These are phyloP conservation scores for Clavelina lepadiformis DNA, from an alignment of 23 tunicate genomes.

Conservation along the genomic window DNA sequence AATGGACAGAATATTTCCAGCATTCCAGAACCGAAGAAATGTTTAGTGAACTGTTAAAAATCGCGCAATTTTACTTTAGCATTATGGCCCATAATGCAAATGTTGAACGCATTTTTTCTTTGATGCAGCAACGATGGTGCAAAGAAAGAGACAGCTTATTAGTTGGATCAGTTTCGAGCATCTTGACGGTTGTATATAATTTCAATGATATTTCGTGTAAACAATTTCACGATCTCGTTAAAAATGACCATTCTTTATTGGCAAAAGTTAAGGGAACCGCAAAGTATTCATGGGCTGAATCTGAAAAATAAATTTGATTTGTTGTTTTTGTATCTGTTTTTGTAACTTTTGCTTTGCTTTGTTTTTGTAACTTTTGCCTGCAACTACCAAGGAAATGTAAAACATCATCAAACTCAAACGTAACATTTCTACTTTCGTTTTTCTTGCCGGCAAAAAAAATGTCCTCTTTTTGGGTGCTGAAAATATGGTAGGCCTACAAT, in stretches of 20 bases:
- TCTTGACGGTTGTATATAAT: conserved; percentile 35
- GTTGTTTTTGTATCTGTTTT: too few relatives aligned
- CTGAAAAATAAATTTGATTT: too few relatives aligned
- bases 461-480: too few relatives aligned
- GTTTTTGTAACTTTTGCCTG: too few relatives aligned
- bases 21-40: conserved; percentile 22
- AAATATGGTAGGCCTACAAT: too few relatives aligned
- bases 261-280: too few relatives aligned
- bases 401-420: too few relatives aligned
- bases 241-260: conserved; percentile 24
- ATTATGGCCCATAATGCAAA: conserved; percentile 39
- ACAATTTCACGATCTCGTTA: conserved; percentile 29
- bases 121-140: conserved; percentile 46
- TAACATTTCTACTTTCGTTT: too few relatives aligned
- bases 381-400: too few relatives aligned
- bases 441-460: too few relatives aligned
- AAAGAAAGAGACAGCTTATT: conserved; percentile 23
- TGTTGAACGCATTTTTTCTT: conserved; percentile 32
- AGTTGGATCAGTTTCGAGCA: conserved; percentile 37
- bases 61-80: conserved; percentile 28
- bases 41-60: conserved; percentile 33
- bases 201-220: conserved; percentile 30
- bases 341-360: too few relatives aligned
- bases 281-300: too few relatives aligned
- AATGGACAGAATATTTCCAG: conserved; percentile 23